Evolutionary conservation across 2,888 invertebrate species (phyloP).

Genomic region (Parelbella ahira): DNA sequence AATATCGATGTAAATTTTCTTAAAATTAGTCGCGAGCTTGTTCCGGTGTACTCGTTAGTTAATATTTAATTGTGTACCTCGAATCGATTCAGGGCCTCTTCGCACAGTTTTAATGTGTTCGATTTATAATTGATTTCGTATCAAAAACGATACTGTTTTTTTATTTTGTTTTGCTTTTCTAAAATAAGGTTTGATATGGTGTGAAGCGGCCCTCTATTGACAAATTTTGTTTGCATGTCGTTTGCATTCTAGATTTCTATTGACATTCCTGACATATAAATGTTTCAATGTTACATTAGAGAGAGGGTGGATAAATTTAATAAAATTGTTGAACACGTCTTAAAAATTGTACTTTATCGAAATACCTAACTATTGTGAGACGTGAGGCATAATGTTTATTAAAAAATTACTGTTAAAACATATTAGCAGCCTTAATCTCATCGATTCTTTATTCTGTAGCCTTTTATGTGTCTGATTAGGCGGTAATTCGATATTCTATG

Average conservation of each 20-base stretch:
- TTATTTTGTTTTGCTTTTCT: not conserved
- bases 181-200: conserved; percentile 2
- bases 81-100: conserved; percentile 5
- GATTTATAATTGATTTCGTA: not conserved
- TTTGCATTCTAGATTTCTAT: conserved; percentile 16
- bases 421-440: conserved; percentile 4
- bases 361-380: too few species aligned
- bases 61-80: conserved; percentile 7
- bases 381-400: conserved; percentile 2
- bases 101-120: not conserved
- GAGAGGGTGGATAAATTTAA: conserved; percentile 3
- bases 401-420: conserved; percentile 8
- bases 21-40: conserved; percentile 32
- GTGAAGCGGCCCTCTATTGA: conserved; percentile 12
- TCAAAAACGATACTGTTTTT: too few species aligned
- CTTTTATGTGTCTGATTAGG: conserved; percentile 16
- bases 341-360: not conserved
- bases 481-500: conserved; percentile 2
- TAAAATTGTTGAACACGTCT: not conserved
- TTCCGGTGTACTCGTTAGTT: conserved; percentile 19
- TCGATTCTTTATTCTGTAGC: conserved; percentile 8
- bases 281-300: conserved; percentile 18
- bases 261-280: conserved; percentile 23
- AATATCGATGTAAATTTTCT: conserved; percentile 14
- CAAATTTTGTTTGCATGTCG: conserved; percentile 11